These are phyloP conservation scores for Mustelus asterias DNA, from an alignment of 2,113 vertebrate species.

Conservation along the genomic window DNA sequence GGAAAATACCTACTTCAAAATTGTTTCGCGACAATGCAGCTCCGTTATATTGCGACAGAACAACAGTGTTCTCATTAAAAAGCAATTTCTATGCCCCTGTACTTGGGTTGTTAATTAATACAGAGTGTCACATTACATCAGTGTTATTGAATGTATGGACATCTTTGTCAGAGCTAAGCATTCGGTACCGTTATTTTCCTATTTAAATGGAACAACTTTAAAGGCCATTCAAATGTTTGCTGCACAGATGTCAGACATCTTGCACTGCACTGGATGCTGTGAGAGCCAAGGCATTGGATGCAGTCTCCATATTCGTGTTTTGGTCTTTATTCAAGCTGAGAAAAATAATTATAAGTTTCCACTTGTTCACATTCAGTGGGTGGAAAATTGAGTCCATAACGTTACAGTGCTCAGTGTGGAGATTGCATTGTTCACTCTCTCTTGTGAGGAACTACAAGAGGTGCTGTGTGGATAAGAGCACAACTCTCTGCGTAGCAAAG, in stretches of 20 bases:
- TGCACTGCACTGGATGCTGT: background rate
- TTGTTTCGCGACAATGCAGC: background rate
- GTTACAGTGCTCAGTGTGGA: background rate
- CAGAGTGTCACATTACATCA: background rate
- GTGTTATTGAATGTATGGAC: background rate
- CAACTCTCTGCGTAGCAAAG: background rate
- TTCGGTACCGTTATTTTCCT: background rate
- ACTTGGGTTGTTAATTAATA: conserved; percentile 10
- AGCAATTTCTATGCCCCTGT: background rate
- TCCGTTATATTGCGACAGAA: background rate
- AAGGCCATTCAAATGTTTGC: background rate
- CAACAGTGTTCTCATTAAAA: background rate
- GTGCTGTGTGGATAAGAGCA: background rate
- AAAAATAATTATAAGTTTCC: background rate
- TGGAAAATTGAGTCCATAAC: background rate
- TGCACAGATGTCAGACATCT: background rate
- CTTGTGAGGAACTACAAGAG: background rate
- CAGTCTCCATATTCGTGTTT: background rate
- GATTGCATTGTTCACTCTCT: background rate
- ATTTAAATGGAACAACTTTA: background rate
- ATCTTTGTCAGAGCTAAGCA: background rate
- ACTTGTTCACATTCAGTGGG: background rate
- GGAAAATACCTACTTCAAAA: conserved; percentile 14
- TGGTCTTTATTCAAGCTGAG: background rate
- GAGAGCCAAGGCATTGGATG: background rate